Conservation (phyloP, 2,888 invertebrate species). For the Plebejus melissa region DNA sequence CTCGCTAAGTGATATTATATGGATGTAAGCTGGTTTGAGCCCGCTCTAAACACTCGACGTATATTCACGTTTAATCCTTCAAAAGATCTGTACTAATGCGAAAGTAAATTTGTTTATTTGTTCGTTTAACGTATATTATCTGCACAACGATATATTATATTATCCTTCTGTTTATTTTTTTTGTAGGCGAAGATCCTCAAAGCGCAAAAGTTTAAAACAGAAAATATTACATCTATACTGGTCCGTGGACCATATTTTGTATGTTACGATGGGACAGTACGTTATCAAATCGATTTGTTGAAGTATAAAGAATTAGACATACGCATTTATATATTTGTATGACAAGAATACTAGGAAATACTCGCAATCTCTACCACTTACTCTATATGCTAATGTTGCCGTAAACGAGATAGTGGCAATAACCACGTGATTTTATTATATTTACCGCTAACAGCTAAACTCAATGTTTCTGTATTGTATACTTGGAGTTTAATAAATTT, state of each 20-base stretch:
- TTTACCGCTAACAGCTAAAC: neutral
- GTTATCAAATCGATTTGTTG: too few species aligned
- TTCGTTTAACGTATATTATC: neutral
- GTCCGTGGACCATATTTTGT: too few species aligned
- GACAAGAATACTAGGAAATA: neutral
- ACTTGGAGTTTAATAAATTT: neutral
- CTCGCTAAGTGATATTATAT: neutral
- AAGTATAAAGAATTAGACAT: too few species aligned
- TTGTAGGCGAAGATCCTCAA: too few species aligned
- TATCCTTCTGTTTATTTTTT: too few species aligned
- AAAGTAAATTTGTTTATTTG: slow-evolving; percentile 11
- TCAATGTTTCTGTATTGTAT: neutral
- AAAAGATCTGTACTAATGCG: neutral
- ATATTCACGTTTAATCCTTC: neutral
- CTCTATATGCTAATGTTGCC: slow-evolving; percentile 12
- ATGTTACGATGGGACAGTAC: too few species aligned
- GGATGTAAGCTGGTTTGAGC: neutral
- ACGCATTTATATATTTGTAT: neutral
- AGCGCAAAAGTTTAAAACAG: too few species aligned
- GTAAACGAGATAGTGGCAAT: neutral
- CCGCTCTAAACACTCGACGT: neutral
- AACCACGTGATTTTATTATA: neutral
- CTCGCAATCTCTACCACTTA: neutral
- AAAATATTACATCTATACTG: too few species aligned
- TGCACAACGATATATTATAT: too few species aligned